A percentile compares a stretch with the other conserved stretches of the same genome.
phyloP scores from a whole-genome alignment of 2,888 invertebrate species.

The Nymphalis c-album region DNA sequence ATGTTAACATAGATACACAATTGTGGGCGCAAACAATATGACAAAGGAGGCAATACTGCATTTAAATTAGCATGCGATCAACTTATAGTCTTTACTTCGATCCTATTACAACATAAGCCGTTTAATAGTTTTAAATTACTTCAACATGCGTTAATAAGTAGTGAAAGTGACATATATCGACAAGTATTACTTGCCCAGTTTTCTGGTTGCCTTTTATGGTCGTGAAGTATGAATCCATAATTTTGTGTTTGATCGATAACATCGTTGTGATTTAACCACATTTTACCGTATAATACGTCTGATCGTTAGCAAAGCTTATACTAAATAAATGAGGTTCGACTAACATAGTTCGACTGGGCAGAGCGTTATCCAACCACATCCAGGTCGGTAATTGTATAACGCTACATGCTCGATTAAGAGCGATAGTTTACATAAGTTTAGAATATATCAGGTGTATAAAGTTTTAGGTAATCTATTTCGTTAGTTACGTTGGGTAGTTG shows the following conservation, averaged over 20 bases:
- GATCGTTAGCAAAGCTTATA: constrained; percentile 30
- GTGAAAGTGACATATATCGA: constrained; percentile 33
- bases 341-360: constrained; percentile 31
- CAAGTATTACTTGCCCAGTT: constrained; percentile 36
- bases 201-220: constrained; percentile 31
- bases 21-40: neutral
- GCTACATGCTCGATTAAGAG: constrained; percentile 39
- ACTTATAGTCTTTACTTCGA: constrained; percentile 3
- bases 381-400: constrained; percentile 43
- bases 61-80: neutral
- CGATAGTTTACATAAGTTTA: constrained; percentile 34
- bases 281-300: constrained; percentile 30
- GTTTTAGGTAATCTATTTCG: constrained; percentile 28
- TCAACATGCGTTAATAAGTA: constrained; percentile 17
- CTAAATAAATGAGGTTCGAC: constrained; percentile 32
- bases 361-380: constrained; percentile 41
- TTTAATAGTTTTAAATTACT: constrained; percentile 31
- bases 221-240: constrained; percentile 20
- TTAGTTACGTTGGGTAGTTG: constrained; percentile 1
- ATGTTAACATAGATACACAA: neutral
- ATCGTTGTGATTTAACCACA: constrained; percentile 33
- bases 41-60: neutral
- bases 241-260: constrained; percentile 21
- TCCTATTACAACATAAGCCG: constrained; percentile 28
- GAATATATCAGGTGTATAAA: constrained; percentile 28